Percentiles rank a stretch among this genome's conserved stretches.
phyloP scores from a whole-genome alignment of 2,797 vertebrate species.

The Megalops cyprinoides region DNA sequence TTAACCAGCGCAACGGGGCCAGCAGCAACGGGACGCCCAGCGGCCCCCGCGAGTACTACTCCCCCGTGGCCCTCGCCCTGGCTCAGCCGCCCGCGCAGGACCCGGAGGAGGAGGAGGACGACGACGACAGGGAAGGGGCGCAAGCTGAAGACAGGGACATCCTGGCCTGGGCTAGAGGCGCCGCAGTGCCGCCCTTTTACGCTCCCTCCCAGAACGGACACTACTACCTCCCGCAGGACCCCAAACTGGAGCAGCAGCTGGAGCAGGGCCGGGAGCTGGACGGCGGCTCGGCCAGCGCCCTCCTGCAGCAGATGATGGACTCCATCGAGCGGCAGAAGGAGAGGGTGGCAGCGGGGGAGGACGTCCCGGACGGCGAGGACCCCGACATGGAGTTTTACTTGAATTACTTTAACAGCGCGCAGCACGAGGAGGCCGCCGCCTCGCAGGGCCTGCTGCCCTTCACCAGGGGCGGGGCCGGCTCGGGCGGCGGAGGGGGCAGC shows the following conservation, averaged over 20 bases:
- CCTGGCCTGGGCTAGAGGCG: slow-evolving; percentile 49
- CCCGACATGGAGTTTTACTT: slow-evolving; percentile 97
- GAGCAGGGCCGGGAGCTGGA: slow-evolving; percentile 68
- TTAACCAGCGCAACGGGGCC: slow-evolving; percentile 77
- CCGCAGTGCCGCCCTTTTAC: slow-evolving; percentile 72
- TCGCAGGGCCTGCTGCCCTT: slow-evolving; percentile 66
- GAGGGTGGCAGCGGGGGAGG: slow-evolving; percentile 76
- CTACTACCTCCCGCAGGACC: slow-evolving; percentile 78
- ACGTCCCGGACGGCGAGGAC: slow-evolving; percentile 84
- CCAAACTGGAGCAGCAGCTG: slow-evolving; percentile 71
- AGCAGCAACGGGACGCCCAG: slow-evolving; percentile 83
- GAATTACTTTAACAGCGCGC: slow-evolving; percentile 93
- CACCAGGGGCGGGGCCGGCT: slow-evolving; percentile 41
- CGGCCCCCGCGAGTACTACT: slow-evolving; percentile 70
- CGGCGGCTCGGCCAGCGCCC: slow-evolving; percentile 85
- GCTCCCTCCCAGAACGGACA: slow-evolving; percentile 88
- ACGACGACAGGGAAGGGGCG: slow-evolving; percentile 74
- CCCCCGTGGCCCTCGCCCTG: slow-evolving; percentile 76
- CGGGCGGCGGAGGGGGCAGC: slow-evolving; percentile 56
- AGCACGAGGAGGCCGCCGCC: slow-evolving; percentile 80
- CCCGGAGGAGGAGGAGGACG: slow-evolving; percentile 79
- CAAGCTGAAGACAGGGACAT: slow-evolving; percentile 59
- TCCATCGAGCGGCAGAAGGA: slow-evolving; percentile 88
- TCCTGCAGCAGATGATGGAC: slow-evolving; percentile 94
- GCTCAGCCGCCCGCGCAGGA: slow-evolving; percentile 71